Base-by-base conservation (phyloP, 1,140 invertebrate species). In the Carposina sasakii region DNA sequence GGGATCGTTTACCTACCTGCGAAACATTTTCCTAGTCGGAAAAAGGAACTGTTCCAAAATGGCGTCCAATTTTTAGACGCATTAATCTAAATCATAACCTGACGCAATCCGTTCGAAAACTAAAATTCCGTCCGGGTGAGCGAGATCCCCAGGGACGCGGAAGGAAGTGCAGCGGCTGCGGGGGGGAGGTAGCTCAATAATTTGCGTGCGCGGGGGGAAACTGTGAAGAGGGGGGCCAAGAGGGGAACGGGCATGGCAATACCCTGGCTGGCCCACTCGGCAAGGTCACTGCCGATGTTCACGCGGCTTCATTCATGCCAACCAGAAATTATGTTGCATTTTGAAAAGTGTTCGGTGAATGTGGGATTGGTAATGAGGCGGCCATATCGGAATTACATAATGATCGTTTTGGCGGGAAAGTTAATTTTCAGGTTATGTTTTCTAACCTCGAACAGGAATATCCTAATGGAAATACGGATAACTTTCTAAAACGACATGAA, bases 281-380 rank as follows among this genome's bases (percentile, higher is more conserved):
- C 67, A 71, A 71, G 67, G 67, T 71, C 67, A 66, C 56, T 71
- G 67, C 58, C 51, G 57, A 48, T 12, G 24, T 56, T 53, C 63
- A 67, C 67, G 67, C 61, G 57, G 67, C 59, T 64, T 63, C 63
- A 67, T 70, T 57, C 63, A 57, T 44, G 48, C n/a, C 33, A 44
- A 44, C 41, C 39, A 43, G 19, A 20, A 54, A 44, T 54, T 39
- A 48, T 10, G 17, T 50, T 54, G 46, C 47, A 37, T 43, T n/a
- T n/a, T n/a, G n/a, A n/a, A n/a, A n/a, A n/a, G n/a, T n/a, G n/a
- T n/a, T n/a, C n/a, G n/a, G n/a, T n/a, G n/a, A n/a, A n/a, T n/a
- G n/a, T n/a, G n/a, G n/a, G n/a, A n/a, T n/a, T n/a, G n/a, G n/a
- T n/a, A n/a, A n/a, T n/a, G n/a, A n/a, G n/a, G n/a, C n/a, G n/a